phyloP scores from a whole-genome alignment of 92 coral and sea anemone genomes.

The Heliopora coerulea region DNA sequence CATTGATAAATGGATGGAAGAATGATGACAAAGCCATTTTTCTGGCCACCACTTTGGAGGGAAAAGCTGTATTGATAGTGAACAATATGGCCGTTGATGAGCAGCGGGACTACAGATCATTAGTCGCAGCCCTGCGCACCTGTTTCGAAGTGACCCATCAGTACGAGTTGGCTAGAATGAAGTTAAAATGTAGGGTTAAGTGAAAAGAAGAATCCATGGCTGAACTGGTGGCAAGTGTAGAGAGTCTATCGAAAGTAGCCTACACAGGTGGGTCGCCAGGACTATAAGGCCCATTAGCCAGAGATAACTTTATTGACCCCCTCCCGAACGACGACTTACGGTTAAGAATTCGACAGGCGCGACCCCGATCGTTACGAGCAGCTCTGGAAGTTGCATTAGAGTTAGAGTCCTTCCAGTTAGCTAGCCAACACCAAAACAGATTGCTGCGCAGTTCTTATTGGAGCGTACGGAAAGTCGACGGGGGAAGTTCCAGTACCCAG shows the following conservation, averaged over 20 bases:
- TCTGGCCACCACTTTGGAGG: constrained; percentile 18
- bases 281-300: background rate
- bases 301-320: constrained; percentile 29
- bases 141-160: constrained; percentile 10
- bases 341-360: constrained; percentile 8
- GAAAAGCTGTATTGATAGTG: constrained; percentile 17
- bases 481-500: too few relatives aligned
- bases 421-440: constrained; percentile 16
- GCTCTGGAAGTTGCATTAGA: constrained; percentile 21
- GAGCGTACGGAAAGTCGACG: background rate
- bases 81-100: constrained; percentile 1
- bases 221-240: constrained; percentile 15
- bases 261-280: constrained; percentile 12
- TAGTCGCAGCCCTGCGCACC: constrained; percentile 7
- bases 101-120: background rate
- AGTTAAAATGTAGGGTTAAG: background rate
- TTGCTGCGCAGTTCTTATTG: background rate
- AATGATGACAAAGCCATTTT: constrained; percentile 24
- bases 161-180: background rate
- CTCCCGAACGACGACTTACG: constrained; percentile 17
- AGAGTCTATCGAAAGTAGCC: constrained; percentile 15
- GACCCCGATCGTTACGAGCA: constrained; percentile 20
- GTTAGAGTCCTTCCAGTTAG: constrained; percentile 29
- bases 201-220: constrained; percentile 6
- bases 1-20: constrained; percentile 8